Evolutionary conservation across 2,888 invertebrate genomes (phyloP), one percentile per base, ranked within the genome.

Genomic region (Malthinus seriepunctatus): DNA sequence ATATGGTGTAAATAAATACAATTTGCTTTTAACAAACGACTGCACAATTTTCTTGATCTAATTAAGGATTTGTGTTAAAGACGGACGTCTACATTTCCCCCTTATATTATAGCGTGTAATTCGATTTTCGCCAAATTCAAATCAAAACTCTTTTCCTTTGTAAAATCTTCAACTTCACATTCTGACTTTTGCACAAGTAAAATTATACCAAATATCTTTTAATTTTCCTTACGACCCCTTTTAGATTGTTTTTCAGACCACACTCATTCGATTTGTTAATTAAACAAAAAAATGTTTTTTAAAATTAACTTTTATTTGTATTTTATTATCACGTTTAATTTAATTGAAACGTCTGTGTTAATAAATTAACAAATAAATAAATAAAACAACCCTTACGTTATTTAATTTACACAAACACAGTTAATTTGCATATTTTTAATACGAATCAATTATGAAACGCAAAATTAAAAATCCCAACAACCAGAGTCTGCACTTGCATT

Each of bases 11-110:
- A 67, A 65, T 68, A 65, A 60, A 64, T 63, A 69, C 71, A 72
- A 73, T 74, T 71, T 69, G 69, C 69, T 72, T 72, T 73, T 74
- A 72, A 70, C 72, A 63, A 66, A 59, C 67, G 68, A 67, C 63
- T 69, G 71, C 67, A 70, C 69, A 65, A 65, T 55, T 23, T 67
- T 67, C 66, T 68, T 71, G 70, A 73, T 73, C 66, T 66, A 71
- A 73, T 73, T 73, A 73, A 67, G 23, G 23, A 64, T 67, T 67
- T 51, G 64, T 67, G 66, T 65, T 67, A 64, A 65, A 61, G 59
- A 51, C 56, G 62, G 56, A 48, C 53, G 54, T 55, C 63, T 56
- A 51, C 61, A 53, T 60, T 48, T 51, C 51, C 50, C 23, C 23
- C 23, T 23, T 5, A 5, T 23, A 23, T 23, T 23, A 23, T 23